Evolutionary conservation across 2,888 invertebrate species (phyloP).

Genomic region (Synanthedon formicaeformis): DNA sequence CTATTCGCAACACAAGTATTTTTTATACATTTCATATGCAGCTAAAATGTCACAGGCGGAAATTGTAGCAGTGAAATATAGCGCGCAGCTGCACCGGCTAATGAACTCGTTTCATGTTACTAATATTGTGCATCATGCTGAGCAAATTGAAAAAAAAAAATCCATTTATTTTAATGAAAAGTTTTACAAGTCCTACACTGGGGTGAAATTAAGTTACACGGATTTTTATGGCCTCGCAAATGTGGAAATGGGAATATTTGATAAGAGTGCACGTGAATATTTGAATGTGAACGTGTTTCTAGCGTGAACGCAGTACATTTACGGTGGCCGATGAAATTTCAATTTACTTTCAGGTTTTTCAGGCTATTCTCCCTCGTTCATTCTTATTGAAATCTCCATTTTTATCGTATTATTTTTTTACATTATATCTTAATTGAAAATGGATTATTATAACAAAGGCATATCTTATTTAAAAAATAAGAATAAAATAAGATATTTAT

Average conservation of each 20-base stretch:
- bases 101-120: constrained; percentile 56
- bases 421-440: no score
- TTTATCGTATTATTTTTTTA: no score
- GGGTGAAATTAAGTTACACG: background rate
- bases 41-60: constrained; percentile 42
- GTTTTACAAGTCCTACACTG: background rate
- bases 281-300: background rate
- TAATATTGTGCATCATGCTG: constrained; percentile 47
- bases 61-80: constrained; percentile 53
- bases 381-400: no score
- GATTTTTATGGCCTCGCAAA: background rate
- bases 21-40: constrained; percentile 39
- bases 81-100: constrained; percentile 48
- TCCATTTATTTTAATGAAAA: constrained; percentile 1
- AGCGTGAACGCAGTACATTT: background rate
- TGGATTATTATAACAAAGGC: no score
- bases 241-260: background rate
- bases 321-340: no score
- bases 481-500: no score
- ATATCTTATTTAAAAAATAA: no score
- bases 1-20: background rate
- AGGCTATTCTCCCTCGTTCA: no score
- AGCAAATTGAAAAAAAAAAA: constrained; percentile 26
- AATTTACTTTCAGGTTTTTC: no score
- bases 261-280: background rate